A percentile compares a stretch with the other conserved stretches of the same genome.
phyloP scores from a whole-genome alignment of 2,888 invertebrate species.

The Athripsodes cinereus region DNA sequence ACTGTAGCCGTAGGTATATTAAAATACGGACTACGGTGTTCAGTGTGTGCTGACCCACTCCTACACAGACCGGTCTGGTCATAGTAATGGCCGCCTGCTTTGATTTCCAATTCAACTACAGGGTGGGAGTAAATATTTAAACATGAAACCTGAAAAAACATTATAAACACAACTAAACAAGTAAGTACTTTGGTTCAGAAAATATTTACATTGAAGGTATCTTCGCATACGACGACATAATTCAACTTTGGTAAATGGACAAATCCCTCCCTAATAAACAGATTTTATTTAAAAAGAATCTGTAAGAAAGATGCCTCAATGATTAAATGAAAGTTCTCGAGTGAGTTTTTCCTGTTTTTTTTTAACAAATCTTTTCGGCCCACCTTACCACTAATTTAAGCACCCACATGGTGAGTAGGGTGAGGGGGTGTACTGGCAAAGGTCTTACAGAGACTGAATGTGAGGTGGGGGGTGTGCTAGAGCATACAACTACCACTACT shows the following conservation, averaged over 20 bases:
- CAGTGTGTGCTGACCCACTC: neutral
- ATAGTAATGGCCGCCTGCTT: neutral
- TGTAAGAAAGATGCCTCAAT: too few species aligned
- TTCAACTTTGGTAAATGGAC: too few species aligned
- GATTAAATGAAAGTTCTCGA: neutral
- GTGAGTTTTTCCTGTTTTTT: neutral
- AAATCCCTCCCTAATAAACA: too few species aligned
- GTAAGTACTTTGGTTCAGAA: too few species aligned
- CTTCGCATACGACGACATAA: too few species aligned
- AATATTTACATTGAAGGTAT: too few species aligned
- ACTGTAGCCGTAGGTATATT: neutral
- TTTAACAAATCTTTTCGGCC: neutral
- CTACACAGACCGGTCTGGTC: neutral
- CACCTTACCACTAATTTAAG: slow-evolving; percentile 12
- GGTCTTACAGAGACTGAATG: neutral
- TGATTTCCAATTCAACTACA: neutral
- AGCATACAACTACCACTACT: neutral
- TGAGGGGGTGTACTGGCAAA: neutral
- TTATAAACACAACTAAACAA: too few species aligned
- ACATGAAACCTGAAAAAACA: neutral
- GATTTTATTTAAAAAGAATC: too few species aligned
- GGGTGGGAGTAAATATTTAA: neutral
- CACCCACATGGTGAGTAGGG: slow-evolving; percentile 18
- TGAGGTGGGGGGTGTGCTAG: slow-evolving; percentile 30
- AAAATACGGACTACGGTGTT: neutral